Evolutionary conservation across 2,113 vertebrate species (phyloP).

Genomic region (Cavia aperea): DNA sequence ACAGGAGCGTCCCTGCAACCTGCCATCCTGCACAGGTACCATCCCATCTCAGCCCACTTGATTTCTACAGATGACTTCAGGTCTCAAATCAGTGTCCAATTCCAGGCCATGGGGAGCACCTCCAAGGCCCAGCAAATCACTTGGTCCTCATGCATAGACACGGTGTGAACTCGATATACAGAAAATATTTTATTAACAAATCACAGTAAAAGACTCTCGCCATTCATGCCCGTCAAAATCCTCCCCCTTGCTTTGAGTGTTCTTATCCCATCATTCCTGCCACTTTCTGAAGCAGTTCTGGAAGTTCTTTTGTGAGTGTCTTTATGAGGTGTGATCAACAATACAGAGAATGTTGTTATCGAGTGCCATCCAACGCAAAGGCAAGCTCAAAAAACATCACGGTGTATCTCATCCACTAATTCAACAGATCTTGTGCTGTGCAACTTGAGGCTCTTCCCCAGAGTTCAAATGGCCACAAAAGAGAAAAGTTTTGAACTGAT

Average conservation of each 20-base stretch:
- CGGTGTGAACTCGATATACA: neutral
- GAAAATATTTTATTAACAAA: neutral
- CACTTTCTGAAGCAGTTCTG: neutral
- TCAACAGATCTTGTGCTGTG: neutral
- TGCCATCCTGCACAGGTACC: slow-evolving; percentile 84
- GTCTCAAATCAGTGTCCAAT: neutral
- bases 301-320: neutral
- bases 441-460: neutral
- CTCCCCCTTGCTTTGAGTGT: neutral
- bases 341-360: neutral
- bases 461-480: neutral
- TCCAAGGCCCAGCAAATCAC: neutral
- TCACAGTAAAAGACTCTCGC: neutral
- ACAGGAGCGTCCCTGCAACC: slow-evolving; percentile 84
- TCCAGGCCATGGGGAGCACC: neutral
- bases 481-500: neutral
- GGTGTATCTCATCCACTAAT: neutral
- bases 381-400: neutral
- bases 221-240: neutral
- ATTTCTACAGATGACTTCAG: neutral
- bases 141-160: neutral
- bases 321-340: neutral
- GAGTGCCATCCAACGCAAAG: neutral
- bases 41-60: neutral
- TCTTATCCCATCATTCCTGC: neutral